Evolutionary conservation across 2,888 invertebrate genomes (phyloP).

Genomic region (Caenorhabditis imperialis): DNA sequence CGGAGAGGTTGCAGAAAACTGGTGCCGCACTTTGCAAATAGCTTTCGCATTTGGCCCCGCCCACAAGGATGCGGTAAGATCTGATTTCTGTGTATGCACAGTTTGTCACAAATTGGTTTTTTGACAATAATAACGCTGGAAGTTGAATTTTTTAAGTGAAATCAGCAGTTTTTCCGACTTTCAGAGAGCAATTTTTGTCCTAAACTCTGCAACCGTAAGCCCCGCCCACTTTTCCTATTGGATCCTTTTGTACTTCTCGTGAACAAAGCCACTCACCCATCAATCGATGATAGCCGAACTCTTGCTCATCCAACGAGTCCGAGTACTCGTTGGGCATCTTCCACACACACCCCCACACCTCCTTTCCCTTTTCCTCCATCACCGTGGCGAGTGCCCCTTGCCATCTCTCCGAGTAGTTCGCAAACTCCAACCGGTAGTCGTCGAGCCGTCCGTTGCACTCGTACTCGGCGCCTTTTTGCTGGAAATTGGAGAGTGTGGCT

Average conservation of each 20-base stretch:
- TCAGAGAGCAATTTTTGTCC: not conserved
- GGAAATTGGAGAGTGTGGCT: no score
- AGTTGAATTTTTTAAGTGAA: slow-evolving; percentile 7
- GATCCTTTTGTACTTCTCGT: no score
- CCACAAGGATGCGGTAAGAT: no score
- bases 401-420: slow-evolving; percentile 69
- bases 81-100: no score
- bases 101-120: no score
- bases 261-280: slow-evolving; percentile 48
- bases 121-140: no score
- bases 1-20: no score
- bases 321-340: slow-evolving; percentile 65
- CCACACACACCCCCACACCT: slow-evolving; percentile 75
- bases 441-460: slow-evolving; percentile 63
- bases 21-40: no score
- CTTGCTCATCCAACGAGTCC: slow-evolving; percentile 69
- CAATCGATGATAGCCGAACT: slow-evolving; percentile 72
- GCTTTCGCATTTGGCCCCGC: no score
- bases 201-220: not conserved
- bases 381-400: slow-evolving; percentile 72
- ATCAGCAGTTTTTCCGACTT: not conserved
- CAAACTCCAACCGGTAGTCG: slow-evolving; percentile 67
- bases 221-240: not conserved
- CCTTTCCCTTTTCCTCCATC: slow-evolving; percentile 26
- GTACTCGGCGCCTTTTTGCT: slow-evolving; percentile 74